Conservation (phyloP, 2,113 vertebrate species). For the Ictalurus furcatus region DNA sequence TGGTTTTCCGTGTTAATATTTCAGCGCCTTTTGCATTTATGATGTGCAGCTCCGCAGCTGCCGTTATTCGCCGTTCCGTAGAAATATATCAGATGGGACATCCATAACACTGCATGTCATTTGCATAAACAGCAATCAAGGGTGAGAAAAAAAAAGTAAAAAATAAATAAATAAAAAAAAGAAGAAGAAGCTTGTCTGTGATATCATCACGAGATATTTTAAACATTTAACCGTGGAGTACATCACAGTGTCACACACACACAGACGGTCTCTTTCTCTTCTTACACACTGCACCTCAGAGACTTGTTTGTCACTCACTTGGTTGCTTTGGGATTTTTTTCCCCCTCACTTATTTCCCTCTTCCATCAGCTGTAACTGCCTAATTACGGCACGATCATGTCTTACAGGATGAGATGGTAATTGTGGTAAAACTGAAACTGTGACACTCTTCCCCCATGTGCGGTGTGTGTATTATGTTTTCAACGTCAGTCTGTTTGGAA, state of each 20-base stretch:
- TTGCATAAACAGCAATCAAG: constrained; percentile 43
- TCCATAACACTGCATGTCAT: constrained; percentile 33
- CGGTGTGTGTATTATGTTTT: constrained; percentile 3
- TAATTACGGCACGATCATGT: constrained; percentile 32
- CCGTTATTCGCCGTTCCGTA: constrained; percentile 9
- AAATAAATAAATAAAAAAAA: background rate
- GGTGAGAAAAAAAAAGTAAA: background rate
- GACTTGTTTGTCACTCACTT: constrained; percentile 40
- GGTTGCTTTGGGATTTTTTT: background rate
- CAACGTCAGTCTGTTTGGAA: background rate
- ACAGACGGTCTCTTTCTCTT: constrained; percentile 1
- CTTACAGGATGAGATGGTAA: constrained; percentile 40
- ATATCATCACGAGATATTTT: constrained; percentile 29
- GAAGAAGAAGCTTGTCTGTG: constrained; percentile 7
- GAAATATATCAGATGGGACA: constrained; percentile 35
- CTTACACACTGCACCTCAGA: constrained; percentile 8
- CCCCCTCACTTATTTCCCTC: background rate
- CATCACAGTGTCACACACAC: constrained; percentile 34
- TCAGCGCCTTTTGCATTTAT: constrained; percentile 17
- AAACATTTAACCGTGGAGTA: constrained; percentile 28
- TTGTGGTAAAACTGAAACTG: constrained; percentile 30
- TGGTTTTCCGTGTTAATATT: constrained; percentile 38
- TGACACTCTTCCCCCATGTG: constrained; percentile 20
- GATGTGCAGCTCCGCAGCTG: constrained; percentile 22
- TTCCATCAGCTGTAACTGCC: background rate